phyloP scores from a whole-genome alignment of 2,113 vertebrate genomes.

The Menidia beryllina region DNA sequence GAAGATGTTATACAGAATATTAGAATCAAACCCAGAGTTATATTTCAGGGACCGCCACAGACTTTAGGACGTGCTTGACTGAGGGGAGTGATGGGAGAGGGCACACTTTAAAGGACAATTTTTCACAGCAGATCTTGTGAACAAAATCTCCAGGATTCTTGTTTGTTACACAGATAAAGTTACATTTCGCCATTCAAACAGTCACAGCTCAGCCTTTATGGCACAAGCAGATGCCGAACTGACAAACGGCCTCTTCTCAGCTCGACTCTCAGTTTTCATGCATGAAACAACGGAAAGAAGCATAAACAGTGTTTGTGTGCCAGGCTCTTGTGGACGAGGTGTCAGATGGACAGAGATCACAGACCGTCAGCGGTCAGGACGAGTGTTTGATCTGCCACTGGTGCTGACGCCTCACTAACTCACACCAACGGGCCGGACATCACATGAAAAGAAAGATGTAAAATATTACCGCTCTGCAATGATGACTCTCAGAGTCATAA shows the following conservation, averaged over 20 bases:
- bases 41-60: neutral
- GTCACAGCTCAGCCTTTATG: conserved; percentile 16
- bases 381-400: conserved; percentile 43
- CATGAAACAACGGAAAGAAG: conserved; percentile 46
- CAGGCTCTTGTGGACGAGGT: conserved; percentile 12
- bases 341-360: conserved; percentile 58
- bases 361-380: conserved; percentile 19
- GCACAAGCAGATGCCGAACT: conserved; percentile 20
- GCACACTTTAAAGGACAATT: neutral
- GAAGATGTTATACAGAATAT: conserved; percentile 14
- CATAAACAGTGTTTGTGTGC: conserved; percentile 39
- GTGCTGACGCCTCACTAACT: conserved; percentile 41
- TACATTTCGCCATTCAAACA: conserved; percentile 22
- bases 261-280: conserved; percentile 62
- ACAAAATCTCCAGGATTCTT: neutral
- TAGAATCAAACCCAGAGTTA: conserved; percentile 11
- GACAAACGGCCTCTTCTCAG: conserved; percentile 37
- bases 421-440: conserved; percentile 1
- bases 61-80: neutral
- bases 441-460: conserved; percentile 19
- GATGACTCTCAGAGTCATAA: neutral
- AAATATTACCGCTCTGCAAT: conserved; percentile 28
- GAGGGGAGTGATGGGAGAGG: neutral
- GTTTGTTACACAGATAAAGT: neutral
- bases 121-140: neutral